Base-by-base conservation (phyloP, 2,113 vertebrate species). In the Cavia porcellus region DNA sequence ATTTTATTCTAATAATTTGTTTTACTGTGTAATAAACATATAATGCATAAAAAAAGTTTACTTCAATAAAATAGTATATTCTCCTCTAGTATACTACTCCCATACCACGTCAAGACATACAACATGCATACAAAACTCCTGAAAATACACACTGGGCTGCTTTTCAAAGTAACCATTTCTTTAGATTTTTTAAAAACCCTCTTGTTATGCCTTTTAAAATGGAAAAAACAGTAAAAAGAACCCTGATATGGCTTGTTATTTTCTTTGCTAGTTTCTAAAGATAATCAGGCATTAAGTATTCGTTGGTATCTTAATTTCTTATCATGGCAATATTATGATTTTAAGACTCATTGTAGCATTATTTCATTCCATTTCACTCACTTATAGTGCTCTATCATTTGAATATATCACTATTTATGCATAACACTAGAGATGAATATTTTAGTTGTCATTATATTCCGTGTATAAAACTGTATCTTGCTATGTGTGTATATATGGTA, bases 21-120 rank as follows among this genome's bases (percentile, higher is more conserved):
- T 95, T 52, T 64, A 2, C 82, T 94, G 9, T 57, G 12, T 89
- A 91, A 86, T 79, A 86, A 92, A 68, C 6, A 82, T 45, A 72
- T n/a, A 72, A 85, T 86, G 2, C 7, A 38, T 86, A 25, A 42
- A 88, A 59, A 28, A 88, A n/a, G 28, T 50, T 91, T 3, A 66
- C 1, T 42, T 92, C 7, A 64, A 61, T 55, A 72, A 70, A 32
- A 85, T 91, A 90, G 28, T 35, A 47, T 70, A 38, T 59, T 96
- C 35, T 72, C 5, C 19, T 91, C 22, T 82, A 81, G 86, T 1
- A 92, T 86, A 0, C 1, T 25, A 3, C 25, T 85, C 12, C 2
- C 2, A 9, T 66, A 9, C 10, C 25, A 93, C 70, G 14, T 81
- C 55, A 72, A 17, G 61, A 70, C 24, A 45, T 13, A 77, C 7